Conservation (phyloP, 2,888 invertebrate genomes). For the Escarpia spicata region DNA sequence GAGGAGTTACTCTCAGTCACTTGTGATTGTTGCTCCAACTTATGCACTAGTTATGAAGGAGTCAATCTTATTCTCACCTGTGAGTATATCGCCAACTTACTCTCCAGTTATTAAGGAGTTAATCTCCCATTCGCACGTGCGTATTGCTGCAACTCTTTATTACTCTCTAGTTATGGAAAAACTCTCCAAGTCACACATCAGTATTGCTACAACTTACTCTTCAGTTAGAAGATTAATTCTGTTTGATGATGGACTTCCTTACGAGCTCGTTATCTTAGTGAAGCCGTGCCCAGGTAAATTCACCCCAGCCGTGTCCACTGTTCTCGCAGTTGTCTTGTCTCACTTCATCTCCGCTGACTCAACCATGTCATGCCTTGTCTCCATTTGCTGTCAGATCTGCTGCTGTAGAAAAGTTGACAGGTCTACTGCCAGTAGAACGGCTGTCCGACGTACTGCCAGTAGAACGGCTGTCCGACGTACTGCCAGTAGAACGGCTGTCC, state of each 20-base stretch:
- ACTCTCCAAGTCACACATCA: too few relatives aligned
- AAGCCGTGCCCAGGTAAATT: not conserved
- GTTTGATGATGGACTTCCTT: too few relatives aligned
- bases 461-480: not conserved
- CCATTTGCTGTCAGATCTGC: not conserved
- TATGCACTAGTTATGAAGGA: not conserved
- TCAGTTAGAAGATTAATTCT: too few relatives aligned
- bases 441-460: not conserved
- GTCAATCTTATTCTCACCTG: too few relatives aligned
- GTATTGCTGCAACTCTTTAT: too few relatives aligned
- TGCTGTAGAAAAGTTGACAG: too few relatives aligned
- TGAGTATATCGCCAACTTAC: too few relatives aligned
- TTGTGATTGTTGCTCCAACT: slow-evolving; percentile 74
- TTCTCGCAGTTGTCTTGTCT: not conserved
- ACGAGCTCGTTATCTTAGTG: too few relatives aligned
- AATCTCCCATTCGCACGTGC: too few relatives aligned
- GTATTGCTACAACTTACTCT: too few relatives aligned
- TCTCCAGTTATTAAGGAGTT: too few relatives aligned
- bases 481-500: not conserved
- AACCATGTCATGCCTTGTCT: not conserved
- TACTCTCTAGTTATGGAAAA: too few relatives aligned
- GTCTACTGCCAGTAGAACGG: not conserved
- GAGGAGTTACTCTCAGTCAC: slow-evolving; percentile 98
- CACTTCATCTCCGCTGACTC: not conserved
- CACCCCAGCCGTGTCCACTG: not conserved